Evolutionary conservation across 2,113 vertebrate genomes (phyloP), one percentile per base, ranked within the genome.

Genomic region (Gymnorhina tibicen): DNA sequence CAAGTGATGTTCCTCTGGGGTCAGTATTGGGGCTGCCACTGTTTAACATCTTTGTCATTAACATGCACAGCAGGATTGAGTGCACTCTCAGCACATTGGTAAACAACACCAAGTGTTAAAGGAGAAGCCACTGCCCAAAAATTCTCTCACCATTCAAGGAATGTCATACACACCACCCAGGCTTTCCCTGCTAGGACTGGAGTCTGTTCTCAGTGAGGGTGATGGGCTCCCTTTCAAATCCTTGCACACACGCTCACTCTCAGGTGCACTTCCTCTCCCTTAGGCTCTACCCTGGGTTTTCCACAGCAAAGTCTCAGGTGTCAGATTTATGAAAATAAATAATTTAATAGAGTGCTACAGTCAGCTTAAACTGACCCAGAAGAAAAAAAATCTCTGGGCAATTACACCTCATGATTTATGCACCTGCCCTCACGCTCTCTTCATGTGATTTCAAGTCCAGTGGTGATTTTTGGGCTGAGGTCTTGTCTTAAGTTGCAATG

Each of bases 321-420:
- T 47, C 49, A 14, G 13, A 63, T 63, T 41, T 21, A 47, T 30
- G 20, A 56, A 87, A 79, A 56, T 10, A 26, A 12, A 18, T 30
- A 2, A 41, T 41, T 55, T 55, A n/a, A 63, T 47, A 35, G 21
- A 35, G 11, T 42, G 7, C 7, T 35, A n/a, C 0, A 0, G 20
- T 9, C 30, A 39, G 41, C 35, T 56, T 24, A 11, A 79, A 46
- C 30, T 42, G 49, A 64, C 5, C 16, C 16, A 41, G 41, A 79
- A 63, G 6, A 9, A 32, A 72, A 72, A 52, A 55, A 18, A n/a
- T 60, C 11, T 16, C 8, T 5, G 4, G 56, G 12, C 27, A 14
- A 26, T 49, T 60, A 76, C 21, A 60, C 12, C 28, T 50, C 35
- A 41, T 2, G 3, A 63, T 64, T 49, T 56, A 72, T 42, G 11